A percentile compares a stretch with the other conserved stretches of the same genome.
phyloP scores from a whole-genome alignment of 2,113 vertebrate genomes.

The Pithys albifrons region DNA sequence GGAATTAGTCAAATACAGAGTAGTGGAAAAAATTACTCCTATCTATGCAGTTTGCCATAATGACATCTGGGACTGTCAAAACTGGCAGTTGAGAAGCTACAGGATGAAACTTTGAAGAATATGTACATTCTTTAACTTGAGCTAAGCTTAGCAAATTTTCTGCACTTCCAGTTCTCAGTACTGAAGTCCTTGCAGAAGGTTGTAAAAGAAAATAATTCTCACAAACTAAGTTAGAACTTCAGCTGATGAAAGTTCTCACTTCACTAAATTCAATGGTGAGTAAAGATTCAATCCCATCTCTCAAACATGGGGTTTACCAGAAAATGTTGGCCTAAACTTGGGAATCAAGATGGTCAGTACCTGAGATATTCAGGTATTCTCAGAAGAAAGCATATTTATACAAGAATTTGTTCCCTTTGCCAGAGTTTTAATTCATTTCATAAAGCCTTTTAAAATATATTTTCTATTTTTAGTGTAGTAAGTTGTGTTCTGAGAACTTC shows the following conservation, averaged over 20 bases:
- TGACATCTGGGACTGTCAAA: conserved; percentile 10
- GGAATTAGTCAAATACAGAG: not conserved
- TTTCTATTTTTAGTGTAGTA: not conserved
- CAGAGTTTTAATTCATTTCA: rapidly evolving
- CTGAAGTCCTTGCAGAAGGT: not conserved
- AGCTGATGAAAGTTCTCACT: rapidly evolving
- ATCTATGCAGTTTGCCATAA: not conserved
- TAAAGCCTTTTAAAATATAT: not conserved
- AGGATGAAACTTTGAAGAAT: not conserved
- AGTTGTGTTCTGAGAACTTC: not conserved
- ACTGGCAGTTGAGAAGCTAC: not conserved
- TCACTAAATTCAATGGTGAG: not conserved
- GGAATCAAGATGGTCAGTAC: not conserved
- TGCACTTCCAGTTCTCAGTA: not conserved
- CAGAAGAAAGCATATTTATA: not conserved
- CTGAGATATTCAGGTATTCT: not conserved
- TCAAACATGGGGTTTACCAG: not conserved
- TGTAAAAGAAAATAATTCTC: not conserved
- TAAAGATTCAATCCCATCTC: not conserved
- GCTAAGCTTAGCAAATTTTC: not conserved
- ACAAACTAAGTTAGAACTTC: not conserved
- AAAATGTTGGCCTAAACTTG: not conserved
- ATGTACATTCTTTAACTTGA: not conserved
- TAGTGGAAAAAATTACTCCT: not conserved
- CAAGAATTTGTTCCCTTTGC: not conserved